These are phyloP conservation scores for Sminthurides aquaticus DNA, from an alignment of 2,888 invertebrate genomes.

Conservation along the genomic window DNA sequence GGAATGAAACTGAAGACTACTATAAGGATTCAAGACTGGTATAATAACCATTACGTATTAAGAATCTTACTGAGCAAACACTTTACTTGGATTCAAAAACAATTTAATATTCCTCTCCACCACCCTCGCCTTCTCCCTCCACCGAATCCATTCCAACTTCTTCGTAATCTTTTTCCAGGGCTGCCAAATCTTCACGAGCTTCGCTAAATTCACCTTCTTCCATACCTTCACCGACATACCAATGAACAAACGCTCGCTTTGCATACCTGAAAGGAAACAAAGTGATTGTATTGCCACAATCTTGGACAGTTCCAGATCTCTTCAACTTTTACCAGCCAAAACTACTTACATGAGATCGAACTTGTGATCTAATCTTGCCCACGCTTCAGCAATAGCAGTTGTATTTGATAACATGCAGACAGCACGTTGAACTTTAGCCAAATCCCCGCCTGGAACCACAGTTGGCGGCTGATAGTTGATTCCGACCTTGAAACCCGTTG, in stretches of 20 bases:
- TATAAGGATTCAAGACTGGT: no score
- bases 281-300: no score
- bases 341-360: slow-evolving; percentile 91
- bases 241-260: slow-evolving; percentile 21
- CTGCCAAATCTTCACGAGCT: slow-evolving; percentile 68
- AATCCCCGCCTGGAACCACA: slow-evolving; percentile 42
- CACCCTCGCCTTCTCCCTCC: slow-evolving; percentile 55
- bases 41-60: no score
- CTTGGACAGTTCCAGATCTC: no score
- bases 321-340: no score
- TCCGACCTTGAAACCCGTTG: no score
- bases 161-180: slow-evolving; percentile 65
- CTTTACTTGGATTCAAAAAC: no score
- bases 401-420: slow-evolving; percentile 79
- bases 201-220: slow-evolving; percentile 76
- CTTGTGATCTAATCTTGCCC: slow-evolving; percentile 92
- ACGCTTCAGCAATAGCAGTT: slow-evolving; percentile 92
- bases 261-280: no score
- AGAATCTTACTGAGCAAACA: no score
- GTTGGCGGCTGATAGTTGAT: no score
- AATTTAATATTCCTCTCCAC: slow-evolving; percentile 23
- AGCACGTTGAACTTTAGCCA: no score
- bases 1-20: no score
- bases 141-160: slow-evolving; percentile 64
- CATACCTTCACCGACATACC: slow-evolving; percentile 58